A percentile compares a stretch with the other conserved stretches of the same genome.
Conservation (phyloP, 2,888 invertebrate genomes). For the Synanthedon formicaeformis region DNA sequence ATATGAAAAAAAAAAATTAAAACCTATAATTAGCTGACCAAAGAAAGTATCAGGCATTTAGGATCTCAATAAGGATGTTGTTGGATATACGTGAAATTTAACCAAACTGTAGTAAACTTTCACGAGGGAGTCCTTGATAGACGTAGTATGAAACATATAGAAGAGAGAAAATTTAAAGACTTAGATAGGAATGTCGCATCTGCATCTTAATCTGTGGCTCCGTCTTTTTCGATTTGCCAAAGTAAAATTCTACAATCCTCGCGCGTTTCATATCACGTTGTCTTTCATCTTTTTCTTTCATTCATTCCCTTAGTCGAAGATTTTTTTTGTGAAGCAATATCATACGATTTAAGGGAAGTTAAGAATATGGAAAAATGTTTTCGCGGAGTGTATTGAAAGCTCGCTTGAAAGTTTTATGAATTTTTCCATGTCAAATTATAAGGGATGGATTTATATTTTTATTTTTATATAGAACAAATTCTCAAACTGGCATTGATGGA, state of each 20-base stretch:
- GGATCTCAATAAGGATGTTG: too few relatives aligned
- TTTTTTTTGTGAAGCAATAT: conserved; percentile 27
- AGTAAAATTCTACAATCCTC: conserved; percentile 28
- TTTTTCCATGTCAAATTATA: background rate
- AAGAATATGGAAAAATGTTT: background rate
- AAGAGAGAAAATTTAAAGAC: too few relatives aligned
- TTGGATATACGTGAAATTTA: too few relatives aligned
- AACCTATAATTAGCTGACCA: too few relatives aligned
- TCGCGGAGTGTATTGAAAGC: background rate
- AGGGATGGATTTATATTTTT: background rate
- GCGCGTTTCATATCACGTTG: conserved; percentile 36
- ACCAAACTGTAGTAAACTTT: too few relatives aligned
- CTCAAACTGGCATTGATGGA: too few relatives aligned
- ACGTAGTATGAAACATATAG: too few relatives aligned
- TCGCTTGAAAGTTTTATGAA: background rate
- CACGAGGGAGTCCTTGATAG: too few relatives aligned
- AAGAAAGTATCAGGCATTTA: too few relatives aligned
- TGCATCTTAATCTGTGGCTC: conserved; percentile 16
- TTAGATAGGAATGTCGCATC: background rate
- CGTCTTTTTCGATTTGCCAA: conserved; percentile 24
- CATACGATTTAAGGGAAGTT: conserved; percentile 15
- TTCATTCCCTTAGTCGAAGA: conserved; percentile 19
- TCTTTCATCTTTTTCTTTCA: conserved; percentile 37
- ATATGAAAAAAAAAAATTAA: too few relatives aligned
- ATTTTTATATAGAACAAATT: background rate